Evolutionary conservation across 2,888 invertebrate genomes (phyloP).

Genomic region (Pilophorus perplexus): DNA sequence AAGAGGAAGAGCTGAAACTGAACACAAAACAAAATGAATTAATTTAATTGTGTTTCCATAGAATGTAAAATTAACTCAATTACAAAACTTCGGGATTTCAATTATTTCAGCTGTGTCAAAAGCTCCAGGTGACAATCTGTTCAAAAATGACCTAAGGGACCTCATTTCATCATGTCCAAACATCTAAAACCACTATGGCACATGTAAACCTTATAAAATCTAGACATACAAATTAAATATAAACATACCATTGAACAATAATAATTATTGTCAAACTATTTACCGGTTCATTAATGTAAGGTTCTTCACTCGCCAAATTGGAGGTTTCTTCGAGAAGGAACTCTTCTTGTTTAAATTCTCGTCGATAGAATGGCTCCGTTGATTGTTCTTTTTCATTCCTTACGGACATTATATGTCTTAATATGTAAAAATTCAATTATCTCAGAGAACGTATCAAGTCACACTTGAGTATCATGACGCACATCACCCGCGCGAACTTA

Average conservation of each 20-base stretch:
- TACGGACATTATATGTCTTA: too few relatives aligned
- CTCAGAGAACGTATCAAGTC: too few relatives aligned
- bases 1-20: conserved; percentile 12
- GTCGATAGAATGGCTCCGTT: conserved; percentile 4
- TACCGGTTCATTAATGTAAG: neutral
- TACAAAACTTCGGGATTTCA: neutral
- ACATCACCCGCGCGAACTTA: too few relatives aligned
- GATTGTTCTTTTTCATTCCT: neutral
- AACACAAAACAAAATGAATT: neutral
- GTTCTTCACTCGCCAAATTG: neutral
- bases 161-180: too few relatives aligned
- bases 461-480: too few relatives aligned
- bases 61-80: neutral
- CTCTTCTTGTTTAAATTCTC: conserved; percentile 16
- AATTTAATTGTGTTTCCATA: neutral
- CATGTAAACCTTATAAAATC: too few relatives aligned
- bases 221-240: too few relatives aligned
- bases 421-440: too few relatives aligned
- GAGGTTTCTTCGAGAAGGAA: conserved; percentile 9
- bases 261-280: neutral
- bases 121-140: neutral
- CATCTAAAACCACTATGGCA: too few relatives aligned
- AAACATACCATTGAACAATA: too few relatives aligned
- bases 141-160: too few relatives aligned
- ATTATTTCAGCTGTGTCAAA: neutral